Evolutionary conservation across 2,113 vertebrate species (phyloP).

Genomic region (Trachemys scripta): DNA sequence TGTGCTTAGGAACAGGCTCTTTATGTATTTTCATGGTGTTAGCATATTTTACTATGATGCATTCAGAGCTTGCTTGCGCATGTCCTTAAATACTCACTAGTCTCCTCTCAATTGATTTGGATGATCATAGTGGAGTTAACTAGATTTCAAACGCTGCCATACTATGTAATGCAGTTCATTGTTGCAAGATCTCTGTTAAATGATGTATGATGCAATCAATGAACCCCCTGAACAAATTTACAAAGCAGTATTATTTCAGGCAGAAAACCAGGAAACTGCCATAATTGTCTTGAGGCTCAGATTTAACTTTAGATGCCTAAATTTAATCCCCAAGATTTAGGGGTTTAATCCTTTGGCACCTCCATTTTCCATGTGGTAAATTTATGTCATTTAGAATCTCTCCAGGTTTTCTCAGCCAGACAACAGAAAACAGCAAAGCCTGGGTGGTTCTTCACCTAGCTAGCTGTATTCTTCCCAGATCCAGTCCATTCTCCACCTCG

Average conservation of each 20-base stretch:
- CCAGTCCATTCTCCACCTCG: fast-evolving
- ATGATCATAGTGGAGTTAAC: neutral
- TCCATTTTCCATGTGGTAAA: neutral
- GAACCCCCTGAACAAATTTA: neutral
- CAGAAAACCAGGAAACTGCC: neutral
- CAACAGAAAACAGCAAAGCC: fast-evolving
- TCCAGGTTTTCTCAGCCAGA: too few species aligned
- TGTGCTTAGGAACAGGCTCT: neutral
- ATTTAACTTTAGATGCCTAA: neutral
- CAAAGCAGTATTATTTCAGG: neutral
- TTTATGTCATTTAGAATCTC: neutral
- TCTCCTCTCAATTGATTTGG: slow-evolving; percentile 1
- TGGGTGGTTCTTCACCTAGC: neutral
- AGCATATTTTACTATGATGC: neutral
- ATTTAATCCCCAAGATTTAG: neutral
- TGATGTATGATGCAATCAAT: neutral
- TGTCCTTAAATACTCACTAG: neutral
- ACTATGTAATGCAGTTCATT: neutral
- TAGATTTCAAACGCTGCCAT: neutral
- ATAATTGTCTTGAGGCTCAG: neutral
- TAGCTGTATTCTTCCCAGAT: neutral
- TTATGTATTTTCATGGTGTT: fast-evolving
- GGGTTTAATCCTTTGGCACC: neutral
- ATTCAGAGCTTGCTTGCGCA: neutral
- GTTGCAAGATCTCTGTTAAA: fast-evolving